Conservation (phyloP, 2,888 invertebrate species). For the Euplagia quadripunctaria region DNA sequence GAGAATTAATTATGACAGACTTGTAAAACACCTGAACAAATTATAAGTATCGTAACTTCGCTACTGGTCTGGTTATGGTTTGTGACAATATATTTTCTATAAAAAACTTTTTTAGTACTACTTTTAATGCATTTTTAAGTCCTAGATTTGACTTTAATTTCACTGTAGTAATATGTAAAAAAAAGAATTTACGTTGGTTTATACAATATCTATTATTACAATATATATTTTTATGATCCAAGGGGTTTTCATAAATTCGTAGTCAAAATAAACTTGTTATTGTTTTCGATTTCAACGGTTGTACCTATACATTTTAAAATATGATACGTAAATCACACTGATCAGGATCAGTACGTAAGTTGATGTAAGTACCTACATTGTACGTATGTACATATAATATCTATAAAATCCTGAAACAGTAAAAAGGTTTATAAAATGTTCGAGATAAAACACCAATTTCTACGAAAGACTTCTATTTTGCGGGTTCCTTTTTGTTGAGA, state of each 20-base stretch:
- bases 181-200: too few relatives aligned
- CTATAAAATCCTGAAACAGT: neutral
- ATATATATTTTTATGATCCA: too few relatives aligned
- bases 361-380: neutral
- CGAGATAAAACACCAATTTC: slow-evolving; percentile 21
- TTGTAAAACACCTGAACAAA: slow-evolving; percentile 18
- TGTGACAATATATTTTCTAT: neutral
- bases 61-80: neutral
- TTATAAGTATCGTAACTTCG: slow-evolving; percentile 9
- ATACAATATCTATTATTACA: too few relatives aligned
- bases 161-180: too few relatives aligned
- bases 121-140: too few relatives aligned
- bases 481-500: slow-evolving; percentile 29
- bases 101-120: neutral
- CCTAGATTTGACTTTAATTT: too few relatives aligned
- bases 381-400: neutral
- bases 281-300: too few relatives aligned
- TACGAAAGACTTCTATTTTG: slow-evolving; percentile 16
- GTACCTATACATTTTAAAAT: neutral
- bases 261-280: too few relatives aligned
- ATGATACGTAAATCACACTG: neutral
- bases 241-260: too few relatives aligned
- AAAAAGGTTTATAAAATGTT: neutral
- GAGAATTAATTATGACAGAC: slow-evolving; percentile 62
- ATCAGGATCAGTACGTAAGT: neutral